Conservation (phyloP, 92 coral and sea anemone species). For the Zoanthus sociatus region DNA sequence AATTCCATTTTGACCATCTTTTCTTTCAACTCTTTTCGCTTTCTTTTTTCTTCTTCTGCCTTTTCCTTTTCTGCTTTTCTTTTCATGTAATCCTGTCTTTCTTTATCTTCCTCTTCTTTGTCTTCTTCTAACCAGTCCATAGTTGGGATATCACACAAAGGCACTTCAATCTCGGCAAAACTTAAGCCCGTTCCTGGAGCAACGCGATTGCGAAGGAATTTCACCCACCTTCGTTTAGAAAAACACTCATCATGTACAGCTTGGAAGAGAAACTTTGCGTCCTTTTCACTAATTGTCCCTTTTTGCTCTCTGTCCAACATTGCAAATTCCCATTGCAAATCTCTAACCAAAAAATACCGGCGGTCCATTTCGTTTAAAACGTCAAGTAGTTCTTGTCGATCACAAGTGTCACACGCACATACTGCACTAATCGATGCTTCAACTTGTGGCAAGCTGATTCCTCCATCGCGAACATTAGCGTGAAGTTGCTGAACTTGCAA, state of each 20-base stretch:
- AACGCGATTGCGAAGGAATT: conserved; percentile 94
- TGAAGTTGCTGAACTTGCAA: conserved; percentile 84
- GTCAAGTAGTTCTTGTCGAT: conserved; percentile 86
- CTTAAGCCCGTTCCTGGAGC: conserved; percentile 96
- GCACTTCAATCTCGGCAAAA: conserved; percentile 98
- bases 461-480: conserved; percentile 86
- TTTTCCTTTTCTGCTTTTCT: conserved; percentile 64
- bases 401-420: conserved; percentile 95
- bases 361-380: conserved; percentile 98
- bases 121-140: conserved; percentile 97
- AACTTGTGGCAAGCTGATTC: conserved; percentile 87
- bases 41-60: conserved; percentile 40
- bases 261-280: conserved; percentile 92
- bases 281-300: conserved; percentile 91
- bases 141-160: conserved; percentile 93
- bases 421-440: conserved; percentile 86
- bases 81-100: conserved; percentile 69
- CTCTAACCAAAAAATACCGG: conserved; percentile 88
- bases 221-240: conserved; percentile 86
- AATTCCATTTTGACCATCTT: conserved; percentile 79
- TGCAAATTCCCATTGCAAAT: conserved; percentile 96
- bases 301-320: conserved; percentile 93
- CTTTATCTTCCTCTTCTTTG: conserved; percentile 85
- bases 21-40: conserved; percentile 33
- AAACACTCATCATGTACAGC: conserved; percentile 98